phyloP scores from a whole-genome alignment of 2,888 invertebrate genomes.

The Stratiomys singularior region DNA sequence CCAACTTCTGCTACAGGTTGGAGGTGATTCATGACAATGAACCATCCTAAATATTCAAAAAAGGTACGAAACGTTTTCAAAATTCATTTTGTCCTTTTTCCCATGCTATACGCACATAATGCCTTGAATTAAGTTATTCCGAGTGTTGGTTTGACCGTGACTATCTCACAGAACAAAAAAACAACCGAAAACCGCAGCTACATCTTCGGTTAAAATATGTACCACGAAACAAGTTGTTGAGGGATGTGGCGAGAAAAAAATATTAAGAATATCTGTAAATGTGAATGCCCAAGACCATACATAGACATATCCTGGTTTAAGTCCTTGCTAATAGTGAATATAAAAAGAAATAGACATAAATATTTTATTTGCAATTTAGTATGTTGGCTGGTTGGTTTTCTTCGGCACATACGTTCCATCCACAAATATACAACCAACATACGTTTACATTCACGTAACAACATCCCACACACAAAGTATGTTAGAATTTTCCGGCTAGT shows the following conservation, averaged over 20 bases:
- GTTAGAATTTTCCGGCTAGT: constrained; percentile 2
- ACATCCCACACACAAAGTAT: constrained; percentile 6
- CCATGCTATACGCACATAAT: too few relatives aligned
- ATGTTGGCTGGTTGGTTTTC: constrained; percentile 43
- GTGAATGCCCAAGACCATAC: constrained; percentile 44
- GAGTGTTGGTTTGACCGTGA: too few relatives aligned
- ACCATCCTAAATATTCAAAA: too few relatives aligned
- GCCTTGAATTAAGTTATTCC: too few relatives aligned
- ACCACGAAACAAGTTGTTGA: constrained; percentile 1
- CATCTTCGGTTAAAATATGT: background rate
- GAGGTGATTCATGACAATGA: too few relatives aligned
- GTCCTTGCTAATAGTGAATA: constrained; percentile 50
- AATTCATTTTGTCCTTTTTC: too few relatives aligned
- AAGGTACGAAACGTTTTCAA: too few relatives aligned
- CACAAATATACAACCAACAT: background rate
- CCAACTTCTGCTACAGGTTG: too few relatives aligned
- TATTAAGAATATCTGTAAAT: background rate
- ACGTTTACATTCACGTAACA: background rate
- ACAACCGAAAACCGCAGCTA: background rate
- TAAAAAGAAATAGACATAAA: constrained; percentile 52
- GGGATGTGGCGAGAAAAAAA: constrained; percentile 1
- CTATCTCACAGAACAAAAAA: too few relatives aligned
- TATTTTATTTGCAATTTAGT: constrained; percentile 51
- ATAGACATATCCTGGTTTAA: constrained; percentile 44
- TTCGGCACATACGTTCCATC: background rate